Conservation (phyloP, 2,797 vertebrate species). For the Alectoris magna region DNA sequence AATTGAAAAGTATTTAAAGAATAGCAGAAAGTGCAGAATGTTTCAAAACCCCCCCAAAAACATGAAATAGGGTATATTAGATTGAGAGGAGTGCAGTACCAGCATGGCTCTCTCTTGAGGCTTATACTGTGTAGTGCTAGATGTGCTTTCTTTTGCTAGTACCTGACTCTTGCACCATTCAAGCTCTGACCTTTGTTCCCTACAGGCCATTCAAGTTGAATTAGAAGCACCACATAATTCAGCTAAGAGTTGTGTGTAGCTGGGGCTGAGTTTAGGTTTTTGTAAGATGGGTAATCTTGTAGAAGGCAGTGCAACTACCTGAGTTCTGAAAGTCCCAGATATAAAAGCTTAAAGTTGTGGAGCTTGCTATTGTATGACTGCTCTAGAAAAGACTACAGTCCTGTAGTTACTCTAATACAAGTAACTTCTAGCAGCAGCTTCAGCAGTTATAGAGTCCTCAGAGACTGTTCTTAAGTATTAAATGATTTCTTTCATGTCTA, state of each 20-base stretch:
- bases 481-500: neutral
- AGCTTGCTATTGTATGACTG: neutral
- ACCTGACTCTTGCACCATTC: neutral
- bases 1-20: neutral
- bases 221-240: neutral
- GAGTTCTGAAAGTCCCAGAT: neutral
- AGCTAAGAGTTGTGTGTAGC: neutral
- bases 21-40: neutral
- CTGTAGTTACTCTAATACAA: neutral
- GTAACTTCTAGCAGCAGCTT: neutral
- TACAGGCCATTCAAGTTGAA: neutral
- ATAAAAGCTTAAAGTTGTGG: neutral
- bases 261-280: neutral
- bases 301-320: neutral
- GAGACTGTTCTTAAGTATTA: neutral
- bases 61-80: neutral
- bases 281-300: neutral
- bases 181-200: neutral
- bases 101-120: neutral
- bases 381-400: neutral
- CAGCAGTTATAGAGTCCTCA: neutral
- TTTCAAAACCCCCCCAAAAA: neutral
- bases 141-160: neutral
- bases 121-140: neutral
- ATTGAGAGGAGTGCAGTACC: neutral